Evolutionary conservation across 92 coral and sea anemone species (phyloP).

Genomic region (Porites lobata): DNA sequence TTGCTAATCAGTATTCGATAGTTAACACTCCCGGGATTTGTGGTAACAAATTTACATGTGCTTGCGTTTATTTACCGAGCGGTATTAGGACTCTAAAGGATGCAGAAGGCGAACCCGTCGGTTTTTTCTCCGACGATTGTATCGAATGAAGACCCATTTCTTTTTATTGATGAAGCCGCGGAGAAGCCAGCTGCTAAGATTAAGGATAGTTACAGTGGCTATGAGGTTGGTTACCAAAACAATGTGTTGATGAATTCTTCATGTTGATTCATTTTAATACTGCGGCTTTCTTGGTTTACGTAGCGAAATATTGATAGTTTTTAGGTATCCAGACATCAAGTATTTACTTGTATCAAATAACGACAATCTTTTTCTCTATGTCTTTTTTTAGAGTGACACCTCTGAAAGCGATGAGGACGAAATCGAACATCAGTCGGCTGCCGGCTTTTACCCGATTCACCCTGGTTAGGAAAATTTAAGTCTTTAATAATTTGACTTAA

Average conservation of each 20-base stretch:
- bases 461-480: constrained; percentile 21
- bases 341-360: constrained; percentile 30
- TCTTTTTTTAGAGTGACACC: constrained; percentile 29
- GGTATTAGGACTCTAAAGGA: background rate
- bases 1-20: constrained; percentile 3
- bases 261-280: constrained; percentile 24
- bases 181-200: constrained; percentile 5
- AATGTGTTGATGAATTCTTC: constrained; percentile 1
- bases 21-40: background rate
- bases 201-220: constrained; percentile 7
- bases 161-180: constrained; percentile 2
- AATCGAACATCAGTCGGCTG: constrained; percentile 35
- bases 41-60: constrained; percentile 18
- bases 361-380: background rate
- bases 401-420: constrained; percentile 20
- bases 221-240: constrained; percentile 43
- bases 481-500: background rate
- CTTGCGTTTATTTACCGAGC: constrained; percentile 15
- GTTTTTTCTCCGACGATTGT: constrained; percentile 32
- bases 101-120: background rate
- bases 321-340: background rate
- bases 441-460: constrained; percentile 38
- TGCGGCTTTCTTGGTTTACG: constrained; percentile 41
- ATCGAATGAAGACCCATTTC: constrained; percentile 24
- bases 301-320: background rate